Evolutionary conservation across 92 coral and sea anemone genomes (phyloP).

Genomic region (Siderastrea radians): DNA sequence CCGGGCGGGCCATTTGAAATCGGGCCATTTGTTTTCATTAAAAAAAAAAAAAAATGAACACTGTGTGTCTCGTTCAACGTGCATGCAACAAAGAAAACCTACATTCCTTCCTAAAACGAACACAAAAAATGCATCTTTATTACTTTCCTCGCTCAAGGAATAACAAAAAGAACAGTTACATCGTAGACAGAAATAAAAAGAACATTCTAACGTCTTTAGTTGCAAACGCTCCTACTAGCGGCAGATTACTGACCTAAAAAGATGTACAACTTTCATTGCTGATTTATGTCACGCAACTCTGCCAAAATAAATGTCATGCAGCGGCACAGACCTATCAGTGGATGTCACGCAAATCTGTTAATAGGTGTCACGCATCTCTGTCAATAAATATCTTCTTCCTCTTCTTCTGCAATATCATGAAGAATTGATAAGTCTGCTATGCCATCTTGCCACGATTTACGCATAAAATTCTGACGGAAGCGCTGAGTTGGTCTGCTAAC

Average conservation of each 20-base stretch:
- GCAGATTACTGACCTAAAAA: too few species aligned
- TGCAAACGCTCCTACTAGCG: neutral
- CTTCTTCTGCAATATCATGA: constrained; percentile 41
- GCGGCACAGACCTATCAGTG: neutral
- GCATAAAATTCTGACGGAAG: neutral
- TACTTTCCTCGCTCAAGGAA: constrained; percentile 12
- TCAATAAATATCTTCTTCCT: neutral
- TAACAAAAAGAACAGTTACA: neutral
- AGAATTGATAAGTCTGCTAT: neutral
- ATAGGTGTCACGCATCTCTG: neutral
- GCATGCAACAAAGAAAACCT: neutral
- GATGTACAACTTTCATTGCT: too few species aligned
- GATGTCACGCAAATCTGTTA: neutral
- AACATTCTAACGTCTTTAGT: neutral
- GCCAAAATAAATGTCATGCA: neutral
- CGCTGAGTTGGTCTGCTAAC: neutral
- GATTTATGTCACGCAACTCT: neutral
- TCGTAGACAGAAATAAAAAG: neutral
- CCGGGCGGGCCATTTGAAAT: too few species aligned
- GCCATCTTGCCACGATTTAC: constrained; percentile 5
- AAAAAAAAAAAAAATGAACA: too few species aligned
- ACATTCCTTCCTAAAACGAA: neutral
- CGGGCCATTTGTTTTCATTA: neutral
- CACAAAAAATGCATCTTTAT: neutral
- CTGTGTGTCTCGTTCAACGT: neutral